Conservation (phyloP, 2,888 invertebrate genomes). For the Brenthis daphne region DNA sequence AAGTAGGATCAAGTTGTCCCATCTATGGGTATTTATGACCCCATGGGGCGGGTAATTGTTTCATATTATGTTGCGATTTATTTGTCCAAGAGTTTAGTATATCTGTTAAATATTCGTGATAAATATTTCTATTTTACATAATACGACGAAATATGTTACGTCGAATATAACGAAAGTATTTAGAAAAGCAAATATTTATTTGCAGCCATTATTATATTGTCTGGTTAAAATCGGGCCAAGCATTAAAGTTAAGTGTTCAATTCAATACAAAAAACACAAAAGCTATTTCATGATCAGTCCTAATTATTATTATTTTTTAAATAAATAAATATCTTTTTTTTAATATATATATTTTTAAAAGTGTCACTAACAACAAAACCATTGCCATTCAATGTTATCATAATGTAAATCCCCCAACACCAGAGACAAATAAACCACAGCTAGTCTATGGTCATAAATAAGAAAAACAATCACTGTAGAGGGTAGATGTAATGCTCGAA, state of each 20-base stretch:
- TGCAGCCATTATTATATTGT: no score
- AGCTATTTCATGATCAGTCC: no score
- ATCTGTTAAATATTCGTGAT: background rate
- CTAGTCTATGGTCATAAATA: conserved; percentile 12
- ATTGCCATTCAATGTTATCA: conserved; percentile 10
- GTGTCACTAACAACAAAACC: background rate
- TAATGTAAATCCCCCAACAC: conserved; percentile 5
- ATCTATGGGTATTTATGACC: conserved; percentile 51
- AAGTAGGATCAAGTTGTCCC: conserved; percentile 53
- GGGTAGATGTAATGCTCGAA: conserved; percentile 33
- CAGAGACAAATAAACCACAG: conserved; percentile 19
- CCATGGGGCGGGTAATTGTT: conserved; percentile 40
- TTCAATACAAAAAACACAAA: no score
- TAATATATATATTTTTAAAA: background rate
- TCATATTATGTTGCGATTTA: conserved; percentile 44
- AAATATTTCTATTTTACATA: background rate
- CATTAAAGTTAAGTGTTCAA: no score
- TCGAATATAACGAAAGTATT: background rate
- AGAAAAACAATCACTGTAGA: conserved; percentile 51
- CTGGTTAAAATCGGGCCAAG: no score
- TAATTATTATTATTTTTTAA: no score
- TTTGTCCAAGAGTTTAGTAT: conserved; percentile 34
- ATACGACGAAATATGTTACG: background rate
- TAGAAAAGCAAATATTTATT: background rate
- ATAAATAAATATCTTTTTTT: no score